Percentiles rank a stretch among this genome's conserved stretches.
These are phyloP conservation scores for Carposina sasakii DNA, from an alignment of 1,140 invertebrate species.

Conservation along the genomic window DNA sequence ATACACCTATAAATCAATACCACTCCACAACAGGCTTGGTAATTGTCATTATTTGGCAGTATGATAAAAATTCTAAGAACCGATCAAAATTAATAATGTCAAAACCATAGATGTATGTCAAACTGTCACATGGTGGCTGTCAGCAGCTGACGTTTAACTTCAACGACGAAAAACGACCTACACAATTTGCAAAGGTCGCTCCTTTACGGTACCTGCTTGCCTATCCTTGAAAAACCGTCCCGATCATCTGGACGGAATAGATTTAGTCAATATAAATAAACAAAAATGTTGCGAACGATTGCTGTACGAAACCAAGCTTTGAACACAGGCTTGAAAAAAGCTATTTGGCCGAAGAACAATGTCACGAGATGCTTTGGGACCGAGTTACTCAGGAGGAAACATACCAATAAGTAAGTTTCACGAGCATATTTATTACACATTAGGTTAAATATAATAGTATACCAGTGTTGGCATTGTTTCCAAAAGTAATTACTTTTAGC, in stretches of 20 bases:
- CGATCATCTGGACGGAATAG: slow-evolving; percentile 51
- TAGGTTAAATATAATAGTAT: not conserved
- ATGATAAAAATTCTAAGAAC: no score
- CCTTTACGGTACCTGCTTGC: slow-evolving; percentile 35
- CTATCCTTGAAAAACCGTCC: slow-evolving; percentile 56
- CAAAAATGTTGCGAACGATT: slow-evolving; percentile 78
- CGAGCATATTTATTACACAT: not conserved
- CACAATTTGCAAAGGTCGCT: slow-evolving; percentile 67
- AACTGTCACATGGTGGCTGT: slow-evolving; percentile 1
- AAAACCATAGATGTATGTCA: slow-evolving; percentile 18
- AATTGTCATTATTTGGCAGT: no score
- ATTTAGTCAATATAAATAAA: slow-evolving; percentile 36
- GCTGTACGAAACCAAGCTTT: slow-evolving; percentile 77
- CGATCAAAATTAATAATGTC: no score
- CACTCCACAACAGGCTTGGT: no score
- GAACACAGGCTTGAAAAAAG: slow-evolving; percentile 74
- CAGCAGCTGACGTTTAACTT: no score
- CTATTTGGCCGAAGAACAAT: slow-evolving; percentile 72
- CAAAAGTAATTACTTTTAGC: no score
- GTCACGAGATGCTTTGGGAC: slow-evolving; percentile 74
- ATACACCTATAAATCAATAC: no score
- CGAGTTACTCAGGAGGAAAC: slow-evolving; percentile 76
- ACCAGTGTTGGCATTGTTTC: no score
- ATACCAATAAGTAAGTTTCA: slow-evolving; percentile 75
- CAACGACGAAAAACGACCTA: slow-evolving; percentile 51